Percentiles rank a stretch among this genome's conserved stretches.
These are phyloP conservation scores for Xiphophorus maculatus DNA, from an alignment of 2,113 vertebrate species.

Conservation along the genomic window DNA sequence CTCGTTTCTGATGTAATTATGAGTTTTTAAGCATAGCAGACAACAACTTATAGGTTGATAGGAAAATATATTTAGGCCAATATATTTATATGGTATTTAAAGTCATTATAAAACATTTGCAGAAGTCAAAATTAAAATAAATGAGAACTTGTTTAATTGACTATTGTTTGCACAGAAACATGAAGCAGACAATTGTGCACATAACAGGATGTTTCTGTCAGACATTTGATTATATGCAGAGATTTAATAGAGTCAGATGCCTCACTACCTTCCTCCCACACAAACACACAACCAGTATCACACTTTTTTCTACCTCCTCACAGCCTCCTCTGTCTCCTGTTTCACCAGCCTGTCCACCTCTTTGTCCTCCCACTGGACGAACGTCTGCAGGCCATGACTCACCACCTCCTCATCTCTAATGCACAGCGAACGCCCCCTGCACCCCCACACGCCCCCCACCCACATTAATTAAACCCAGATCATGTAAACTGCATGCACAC, in stretches of 20 bases:
- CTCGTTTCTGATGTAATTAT: too few species aligned
- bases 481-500: constrained; percentile 35
- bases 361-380: constrained; percentile 13
- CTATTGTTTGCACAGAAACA: neutral
- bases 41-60: too few species aligned
- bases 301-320: constrained; percentile 5
- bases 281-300: constrained; percentile 24
- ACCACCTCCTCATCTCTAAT: constrained; percentile 34
- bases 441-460: neutral
- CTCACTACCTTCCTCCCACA: constrained; percentile 29
- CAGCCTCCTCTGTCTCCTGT: constrained; percentile 10
- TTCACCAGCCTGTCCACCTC: constrained; percentile 2
- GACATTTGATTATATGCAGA: constrained; percentile 12
- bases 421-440: neutral
- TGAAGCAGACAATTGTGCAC: neutral
- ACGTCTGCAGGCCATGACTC: constrained; percentile 44
- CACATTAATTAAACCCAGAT: constrained; percentile 60
- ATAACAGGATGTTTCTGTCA: neutral
- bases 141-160: neutral
- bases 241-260: constrained; percentile 32
- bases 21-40: too few species aligned
- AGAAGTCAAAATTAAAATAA: neutral
- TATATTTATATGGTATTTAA: too few species aligned
- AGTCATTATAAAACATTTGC: too few species aligned
- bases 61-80: too few species aligned